Evolutionary conservation across 2,113 vertebrate species (phyloP).

Genomic region (Pipra filicauda): DNA sequence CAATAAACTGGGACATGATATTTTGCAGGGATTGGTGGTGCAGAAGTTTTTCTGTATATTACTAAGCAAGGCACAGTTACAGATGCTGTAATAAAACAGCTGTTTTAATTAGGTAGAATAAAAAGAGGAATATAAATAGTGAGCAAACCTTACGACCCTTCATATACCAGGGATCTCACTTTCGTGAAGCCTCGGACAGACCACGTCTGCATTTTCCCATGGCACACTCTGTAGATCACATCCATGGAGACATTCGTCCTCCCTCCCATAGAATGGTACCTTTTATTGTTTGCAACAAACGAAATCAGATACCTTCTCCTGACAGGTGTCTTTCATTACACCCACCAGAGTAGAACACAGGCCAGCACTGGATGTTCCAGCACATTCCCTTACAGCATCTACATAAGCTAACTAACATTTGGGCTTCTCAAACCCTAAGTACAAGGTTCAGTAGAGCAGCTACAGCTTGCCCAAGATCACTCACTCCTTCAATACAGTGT

Average conservation of each 20-base stretch:
- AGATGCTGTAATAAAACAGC: not conserved
- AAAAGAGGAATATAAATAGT: not conserved
- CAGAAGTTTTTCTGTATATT: not conserved
- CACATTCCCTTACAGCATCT: not conserved
- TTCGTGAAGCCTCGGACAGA: not conserved
- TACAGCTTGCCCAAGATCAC: not conserved
- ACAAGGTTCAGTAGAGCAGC: not conserved
- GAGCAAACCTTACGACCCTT: not conserved
- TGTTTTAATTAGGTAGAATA: not conserved
- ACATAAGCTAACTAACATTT: not conserved
- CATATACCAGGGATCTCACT: rapidly evolving
- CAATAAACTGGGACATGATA: not conserved
- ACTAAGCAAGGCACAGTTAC: not conserved
- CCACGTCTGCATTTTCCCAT: not conserved
- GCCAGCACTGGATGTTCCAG: not conserved
- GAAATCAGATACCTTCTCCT: not conserved
- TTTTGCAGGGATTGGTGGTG: not conserved
- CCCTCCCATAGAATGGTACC: not conserved
- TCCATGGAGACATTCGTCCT: not conserved
- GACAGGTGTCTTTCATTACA: not conserved
- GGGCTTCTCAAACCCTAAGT: not conserved
- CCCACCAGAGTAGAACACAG: not conserved
- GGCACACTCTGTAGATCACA: rapidly evolving
- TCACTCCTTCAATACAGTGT: not conserved
- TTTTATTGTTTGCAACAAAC: not conserved